Base-by-base conservation (phyloP, 1,140 invertebrate genomes). In the Leptonema lineaticorne region DNA sequence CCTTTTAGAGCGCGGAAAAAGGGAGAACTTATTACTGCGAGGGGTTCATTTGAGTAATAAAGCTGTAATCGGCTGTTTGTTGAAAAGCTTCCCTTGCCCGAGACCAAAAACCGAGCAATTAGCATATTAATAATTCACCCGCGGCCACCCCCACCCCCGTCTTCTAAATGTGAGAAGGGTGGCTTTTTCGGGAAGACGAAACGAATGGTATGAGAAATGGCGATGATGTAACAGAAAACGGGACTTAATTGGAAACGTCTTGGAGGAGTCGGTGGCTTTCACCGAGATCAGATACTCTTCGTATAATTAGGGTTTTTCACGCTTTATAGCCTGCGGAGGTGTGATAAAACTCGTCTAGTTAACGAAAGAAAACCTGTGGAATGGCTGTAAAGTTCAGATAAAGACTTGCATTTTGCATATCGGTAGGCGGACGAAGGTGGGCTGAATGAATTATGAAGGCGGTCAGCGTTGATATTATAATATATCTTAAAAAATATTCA, bases 111-210 rank as follows among this genome's bases (percentile, higher is more conserved):
- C 27, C 67, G 29, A 46, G 71, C 71, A 73, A 73, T 73, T 73
- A 73, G 71, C 71, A 73, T 73, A 73, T 73, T 73, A 73, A 73
- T 73, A 73, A 73, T 73, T 73, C 57, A 69, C 68, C 67, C 20
- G 59, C 57, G 59, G 60, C 53, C 60, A 1, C 50, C n/a, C n/a
- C 26, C 8, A 9, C 20, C 26, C 20, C 20, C 24, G 53, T 29
- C 9, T 27, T 53, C 48, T 24, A 14, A 24, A 29, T 68, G 50
- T 30, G 50, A 46, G 67, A 57, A 30, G 63, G 27, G 16, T 69
- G 60, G 45, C n/a, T n/a, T n/a, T n/a, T n/a, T n/a, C n/a, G n/a
- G n/a, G n/a, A n/a, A n/a, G n/a, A n/a, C n/a, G n/a, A n/a, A n/a
- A n/a, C n/a, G n/a, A n/a, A n/a, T n/a, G n/a, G n/a, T n/a, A n/a